phyloP scores from a whole-genome alignment of 2,888 invertebrate species.

The Ormia ochracea region DNA sequence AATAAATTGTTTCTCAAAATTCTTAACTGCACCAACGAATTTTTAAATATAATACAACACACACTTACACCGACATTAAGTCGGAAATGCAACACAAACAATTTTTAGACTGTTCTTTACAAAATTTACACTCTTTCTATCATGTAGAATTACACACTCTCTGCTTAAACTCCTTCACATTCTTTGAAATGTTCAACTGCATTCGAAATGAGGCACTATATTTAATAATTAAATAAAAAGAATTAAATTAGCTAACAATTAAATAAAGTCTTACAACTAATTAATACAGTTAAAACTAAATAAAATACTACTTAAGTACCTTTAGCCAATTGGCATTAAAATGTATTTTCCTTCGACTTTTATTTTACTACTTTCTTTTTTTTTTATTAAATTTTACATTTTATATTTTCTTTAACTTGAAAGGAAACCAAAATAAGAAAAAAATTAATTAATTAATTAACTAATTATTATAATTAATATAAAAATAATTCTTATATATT shows the following conservation, averaged over 20 bases:
- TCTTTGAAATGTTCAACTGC: conserved; percentile 4
- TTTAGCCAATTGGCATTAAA: conserved; percentile 77
- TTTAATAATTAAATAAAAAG: neutral
- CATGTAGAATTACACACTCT: conserved; percentile 3
- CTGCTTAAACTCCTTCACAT: neutral
- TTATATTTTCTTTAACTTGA: neutral
- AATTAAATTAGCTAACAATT: neutral
- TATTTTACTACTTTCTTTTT: conserved; percentile 13
- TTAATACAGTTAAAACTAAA: conserved; percentile 30
- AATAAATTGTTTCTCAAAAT: neutral
- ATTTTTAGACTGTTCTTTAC: conserved; percentile 14
- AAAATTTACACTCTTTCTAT: conserved; percentile 3
- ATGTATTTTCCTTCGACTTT: conserved; percentile 43
- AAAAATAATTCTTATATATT: neutral
- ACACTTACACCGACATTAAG: neutral
- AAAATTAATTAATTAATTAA: too few species aligned
- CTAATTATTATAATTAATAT: neutral
- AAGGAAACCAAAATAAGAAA: neutral
- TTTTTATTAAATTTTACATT: neutral
- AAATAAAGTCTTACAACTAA: conserved; percentile 47
- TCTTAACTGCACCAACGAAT: conserved; percentile 40
- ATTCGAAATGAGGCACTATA: neutral
- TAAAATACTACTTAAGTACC: conserved; percentile 73
- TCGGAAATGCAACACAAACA: neutral
- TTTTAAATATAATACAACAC: conserved; percentile 6